These are phyloP conservation scores for Sigmodon hispidus DNA, from an alignment of 2,113 vertebrate genomes.

Conservation along the genomic window DNA sequence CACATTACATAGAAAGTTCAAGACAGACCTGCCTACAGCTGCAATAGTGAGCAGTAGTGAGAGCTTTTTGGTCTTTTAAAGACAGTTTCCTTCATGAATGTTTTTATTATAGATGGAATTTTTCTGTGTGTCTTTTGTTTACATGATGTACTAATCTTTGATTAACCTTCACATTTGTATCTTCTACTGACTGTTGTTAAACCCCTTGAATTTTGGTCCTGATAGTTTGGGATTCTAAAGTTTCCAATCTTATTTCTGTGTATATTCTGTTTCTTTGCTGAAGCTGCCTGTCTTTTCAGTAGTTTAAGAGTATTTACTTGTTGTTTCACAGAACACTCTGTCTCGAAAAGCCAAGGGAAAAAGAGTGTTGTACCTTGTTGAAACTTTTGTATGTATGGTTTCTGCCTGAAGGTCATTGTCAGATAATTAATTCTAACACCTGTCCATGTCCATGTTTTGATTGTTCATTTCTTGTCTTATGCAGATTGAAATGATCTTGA, in stretches of 20 bases:
- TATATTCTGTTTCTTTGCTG: slow-evolving; percentile 33
- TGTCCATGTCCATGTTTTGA: slow-evolving; percentile 20
- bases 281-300: slow-evolving; percentile 37
- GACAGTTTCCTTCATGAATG: neutral
- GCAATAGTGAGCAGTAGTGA: no score
- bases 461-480: slow-evolving; percentile 28
- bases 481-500: slow-evolving; percentile 24
- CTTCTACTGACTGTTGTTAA: slow-evolving; percentile 10
- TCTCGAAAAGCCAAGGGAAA: no score
- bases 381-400: slow-evolving; percentile 47
- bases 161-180: slow-evolving; percentile 39
- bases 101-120: neutral
- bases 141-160: neutral
- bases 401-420: neutral
- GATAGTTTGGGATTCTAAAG: slow-evolving; percentile 48
- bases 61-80: neutral
- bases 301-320: slow-evolving; percentile 43
- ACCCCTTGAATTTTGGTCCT: slow-evolving; percentile 23
- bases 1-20: neutral
- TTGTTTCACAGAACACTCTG: no score
- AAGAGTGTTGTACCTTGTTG: slow-evolving; percentile 9
- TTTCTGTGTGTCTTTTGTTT: neutral
- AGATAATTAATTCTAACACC: slow-evolving; percentile 5
- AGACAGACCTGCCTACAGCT: no score
- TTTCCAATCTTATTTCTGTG: slow-evolving; percentile 35